These are phyloP conservation scores for Cryptotis parvus DNA, from an alignment of 2,113 vertebrate genomes.

Conservation along the genomic window DNA sequence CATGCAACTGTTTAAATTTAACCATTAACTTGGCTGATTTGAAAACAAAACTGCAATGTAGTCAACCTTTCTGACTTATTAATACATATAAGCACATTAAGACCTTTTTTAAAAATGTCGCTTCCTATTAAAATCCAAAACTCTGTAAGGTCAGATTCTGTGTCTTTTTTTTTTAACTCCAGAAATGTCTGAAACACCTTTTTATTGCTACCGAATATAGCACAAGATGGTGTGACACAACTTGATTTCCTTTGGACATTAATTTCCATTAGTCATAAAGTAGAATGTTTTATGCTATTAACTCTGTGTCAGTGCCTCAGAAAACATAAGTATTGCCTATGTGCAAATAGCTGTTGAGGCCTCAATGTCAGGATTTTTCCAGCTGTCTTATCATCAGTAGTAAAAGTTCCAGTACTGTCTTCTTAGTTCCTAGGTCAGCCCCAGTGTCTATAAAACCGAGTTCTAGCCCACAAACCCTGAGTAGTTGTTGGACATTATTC, in stretches of 20 bases:
- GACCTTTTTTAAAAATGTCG: background rate
- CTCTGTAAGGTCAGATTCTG: background rate
- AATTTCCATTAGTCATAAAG: background rate
- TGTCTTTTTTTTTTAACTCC: slow-evolving; percentile 1
- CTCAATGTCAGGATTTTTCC: background rate
- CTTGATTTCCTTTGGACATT: slow-evolving; percentile 1
- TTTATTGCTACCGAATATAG: background rate
- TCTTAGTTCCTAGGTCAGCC: background rate
- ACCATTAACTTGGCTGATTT: background rate
- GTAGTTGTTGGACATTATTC: background rate
- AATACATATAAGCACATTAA: background rate
- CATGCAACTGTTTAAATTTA: background rate
- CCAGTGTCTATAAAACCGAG: background rate
- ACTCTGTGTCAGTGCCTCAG: background rate
- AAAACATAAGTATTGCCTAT: background rate
- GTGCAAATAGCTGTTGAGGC: background rate
- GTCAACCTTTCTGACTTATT: background rate
- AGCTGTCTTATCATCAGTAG: background rate
- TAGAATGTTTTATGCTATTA: slow-evolving; percentile 9
- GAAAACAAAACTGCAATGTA: background rate
- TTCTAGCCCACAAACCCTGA: background rate
- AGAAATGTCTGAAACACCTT: background rate
- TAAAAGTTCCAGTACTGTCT: background rate
- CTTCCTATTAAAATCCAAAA: slow-evolving; percentile 11
- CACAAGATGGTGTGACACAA: background rate